These are phyloP conservation scores for Trogon surrucura DNA, from an alignment of 2,113 vertebrate species.

Conservation along the genomic window DNA sequence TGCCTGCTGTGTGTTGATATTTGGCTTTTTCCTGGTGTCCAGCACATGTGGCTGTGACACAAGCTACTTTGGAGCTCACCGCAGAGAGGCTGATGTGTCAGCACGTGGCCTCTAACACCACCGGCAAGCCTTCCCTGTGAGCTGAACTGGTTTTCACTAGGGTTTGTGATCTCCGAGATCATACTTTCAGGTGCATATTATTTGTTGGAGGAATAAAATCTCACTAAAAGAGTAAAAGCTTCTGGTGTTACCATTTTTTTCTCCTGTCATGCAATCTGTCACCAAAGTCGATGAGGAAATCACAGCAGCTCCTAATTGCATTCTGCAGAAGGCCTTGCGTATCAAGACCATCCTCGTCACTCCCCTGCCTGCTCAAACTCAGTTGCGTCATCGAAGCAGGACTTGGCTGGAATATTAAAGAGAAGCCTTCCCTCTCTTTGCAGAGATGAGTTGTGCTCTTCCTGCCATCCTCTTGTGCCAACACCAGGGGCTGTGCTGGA, in stretches of 20 bases:
- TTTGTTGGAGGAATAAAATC: neutral
- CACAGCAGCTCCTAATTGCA: neutral
- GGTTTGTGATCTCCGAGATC: constrained; percentile 6
- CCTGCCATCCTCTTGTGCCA: neutral
- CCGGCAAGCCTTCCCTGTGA: neutral
- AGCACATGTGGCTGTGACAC: neutral
- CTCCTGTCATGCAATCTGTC: rapidly evolving
- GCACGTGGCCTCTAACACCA: neutral
- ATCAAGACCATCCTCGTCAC: neutral
- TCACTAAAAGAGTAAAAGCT: constrained; percentile 9
- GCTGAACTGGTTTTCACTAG: neutral
- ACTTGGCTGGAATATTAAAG: neutral
- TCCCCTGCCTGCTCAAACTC: neutral
- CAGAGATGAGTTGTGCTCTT: neutral
- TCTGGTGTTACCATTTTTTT: neutral
- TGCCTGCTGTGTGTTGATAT: neutral
- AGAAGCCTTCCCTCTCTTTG: neutral
- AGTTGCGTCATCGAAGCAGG: neutral
- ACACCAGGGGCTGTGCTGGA: neutral
- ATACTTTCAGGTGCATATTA: neutral
- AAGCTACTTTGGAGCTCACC: neutral
- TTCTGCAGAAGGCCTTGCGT: neutral
- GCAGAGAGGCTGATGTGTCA: neutral
- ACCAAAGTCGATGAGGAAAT: constrained; percentile 14
- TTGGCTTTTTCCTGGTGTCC: neutral